Evolutionary conservation across 2,888 invertebrate genomes (phyloP).

Genomic region (Dermolepida albohirtum): DNA sequence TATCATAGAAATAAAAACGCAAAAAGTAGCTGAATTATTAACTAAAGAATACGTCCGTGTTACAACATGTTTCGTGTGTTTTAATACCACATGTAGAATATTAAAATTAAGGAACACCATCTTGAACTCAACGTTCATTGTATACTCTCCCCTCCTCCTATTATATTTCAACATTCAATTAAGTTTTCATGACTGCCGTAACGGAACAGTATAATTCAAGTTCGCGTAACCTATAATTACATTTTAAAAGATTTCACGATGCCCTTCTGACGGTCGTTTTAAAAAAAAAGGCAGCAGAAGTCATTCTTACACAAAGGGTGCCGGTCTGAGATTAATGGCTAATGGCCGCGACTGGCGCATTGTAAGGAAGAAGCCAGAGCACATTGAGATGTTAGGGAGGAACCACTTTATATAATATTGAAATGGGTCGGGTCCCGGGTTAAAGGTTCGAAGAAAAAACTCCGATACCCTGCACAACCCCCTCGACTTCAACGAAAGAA

Average conservation of each 20-base stretch:
- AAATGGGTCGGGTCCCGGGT: slow-evolving; percentile 33
- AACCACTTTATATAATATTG: slow-evolving; percentile 64
- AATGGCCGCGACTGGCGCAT: slow-evolving; percentile 55
- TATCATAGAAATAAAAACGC: too few relatives aligned
- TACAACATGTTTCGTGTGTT: too few relatives aligned
- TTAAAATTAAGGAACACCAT: slow-evolving; percentile 1
- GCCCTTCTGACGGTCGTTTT: slow-evolving; percentile 53
- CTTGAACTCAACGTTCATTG: slow-evolving; percentile 16
- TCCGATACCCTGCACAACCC: slow-evolving; percentile 14
- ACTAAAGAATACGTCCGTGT: too few relatives aligned
- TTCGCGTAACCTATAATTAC: slow-evolving; percentile 53
- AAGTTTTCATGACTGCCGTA: slow-evolving; percentile 41
- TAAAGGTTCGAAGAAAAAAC: slow-evolving; percentile 32
- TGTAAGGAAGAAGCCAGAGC: slow-evolving; percentile 54
- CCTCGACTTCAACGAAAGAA: not conserved
- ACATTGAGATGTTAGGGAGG: slow-evolving; percentile 75
- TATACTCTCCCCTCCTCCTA: slow-evolving; percentile 1
- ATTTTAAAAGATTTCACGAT: slow-evolving; percentile 56
- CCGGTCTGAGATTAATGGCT: slow-evolving; percentile 54
- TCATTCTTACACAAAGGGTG: slow-evolving; percentile 50
- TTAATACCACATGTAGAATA: too few relatives aligned
- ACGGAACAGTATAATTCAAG: slow-evolving; percentile 35
- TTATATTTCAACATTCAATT: slow-evolving; percentile 35
- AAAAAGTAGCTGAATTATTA: too few relatives aligned
- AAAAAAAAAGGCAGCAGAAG: slow-evolving; percentile 51